Evolutionary conservation across 1,140 invertebrate genomes (phyloP).

Genomic region (Hycleus cichorii): DNA sequence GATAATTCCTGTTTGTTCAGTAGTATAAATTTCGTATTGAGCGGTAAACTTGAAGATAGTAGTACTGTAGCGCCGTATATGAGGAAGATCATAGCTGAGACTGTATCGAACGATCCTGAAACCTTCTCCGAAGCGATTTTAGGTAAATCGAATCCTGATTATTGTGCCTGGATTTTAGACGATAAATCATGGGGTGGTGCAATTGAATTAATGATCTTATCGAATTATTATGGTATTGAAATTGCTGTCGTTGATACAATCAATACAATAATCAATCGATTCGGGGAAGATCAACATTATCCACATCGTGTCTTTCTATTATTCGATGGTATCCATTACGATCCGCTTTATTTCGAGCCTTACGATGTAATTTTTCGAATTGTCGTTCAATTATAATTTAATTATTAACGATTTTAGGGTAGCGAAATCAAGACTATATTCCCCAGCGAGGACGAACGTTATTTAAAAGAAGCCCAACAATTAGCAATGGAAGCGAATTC

Average conservation of each 20-base stretch:
- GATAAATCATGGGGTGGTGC: slow-evolving; percentile 90
- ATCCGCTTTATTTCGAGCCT: slow-evolving; percentile 82
- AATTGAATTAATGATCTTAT: slow-evolving; percentile 88
- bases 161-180: slow-evolving; percentile 80
- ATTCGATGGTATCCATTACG: slow-evolving; percentile 96
- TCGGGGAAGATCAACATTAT: slow-evolving; percentile 89
- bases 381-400: not conserved
- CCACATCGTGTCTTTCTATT: slow-evolving; percentile 77
- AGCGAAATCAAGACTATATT: slow-evolving; percentile 72
- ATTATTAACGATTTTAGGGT: slow-evolving; percentile 45
- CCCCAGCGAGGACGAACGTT: slow-evolving; percentile 59
- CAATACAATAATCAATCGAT: slow-evolving; percentile 82
- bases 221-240: slow-evolving; percentile 81
- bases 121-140: slow-evolving; percentile 81
- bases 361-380: slow-evolving; percentile 41
- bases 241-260: slow-evolving; percentile 91
- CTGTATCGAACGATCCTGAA: slow-evolving; percentile 66
- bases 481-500: slow-evolving; percentile 81
- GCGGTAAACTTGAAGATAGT: slow-evolving; percentile 68
- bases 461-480: slow-evolving; percentile 72
- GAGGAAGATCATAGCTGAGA: slow-evolving; percentile 79
- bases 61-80: slow-evolving; percentile 61
- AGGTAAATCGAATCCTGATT: slow-evolving; percentile 77
- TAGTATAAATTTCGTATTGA: slow-evolving; percentile 66
- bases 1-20: slow-evolving; percentile 96